A percentile compares a stretch with the other conserved stretches of the same genome.
phyloP scores from a whole-genome alignment of 2,888 invertebrate species.

The Fabriciana adippe region DNA sequence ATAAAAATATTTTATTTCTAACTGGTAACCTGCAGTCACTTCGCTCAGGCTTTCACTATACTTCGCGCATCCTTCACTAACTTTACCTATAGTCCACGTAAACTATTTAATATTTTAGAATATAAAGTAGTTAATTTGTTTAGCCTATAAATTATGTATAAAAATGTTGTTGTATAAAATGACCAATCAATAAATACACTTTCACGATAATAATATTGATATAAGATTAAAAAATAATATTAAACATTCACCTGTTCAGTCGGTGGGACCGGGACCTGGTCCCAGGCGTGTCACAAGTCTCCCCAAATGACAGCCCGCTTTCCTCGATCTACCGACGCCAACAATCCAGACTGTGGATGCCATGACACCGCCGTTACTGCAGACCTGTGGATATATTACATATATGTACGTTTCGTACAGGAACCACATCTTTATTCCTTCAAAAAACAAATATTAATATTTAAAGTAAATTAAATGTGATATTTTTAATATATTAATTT shows the following conservation, averaged over 20 bases:
- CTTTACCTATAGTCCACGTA: too few species aligned
- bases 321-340: conserved; percentile 92
- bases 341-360: conserved; percentile 91
- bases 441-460: not conserved
- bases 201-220: too few species aligned
- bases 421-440: too few species aligned
- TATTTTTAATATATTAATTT: conserved; percentile 1
- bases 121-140: too few species aligned
- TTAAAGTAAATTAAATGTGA: conserved; percentile 8
- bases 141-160: too few species aligned
- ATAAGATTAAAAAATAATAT: not conserved
- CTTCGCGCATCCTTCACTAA: too few species aligned
- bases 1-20: too few species aligned
- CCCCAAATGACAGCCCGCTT: conserved; percentile 93
- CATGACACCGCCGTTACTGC: conserved; percentile 94
- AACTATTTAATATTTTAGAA: too few species aligned
- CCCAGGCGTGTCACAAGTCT: conserved; percentile 81
- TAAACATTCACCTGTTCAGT: conserved; percentile 42
- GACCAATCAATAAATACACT: too few species aligned
- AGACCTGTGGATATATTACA: conserved; percentile 79
- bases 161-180: too few species aligned
- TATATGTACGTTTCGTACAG: not conserved
- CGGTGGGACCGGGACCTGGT: conserved; percentile 50
- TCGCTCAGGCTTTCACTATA: too few species aligned
- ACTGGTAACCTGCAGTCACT: too few species aligned